phyloP scores from a whole-genome alignment of 2,888 invertebrate species.

The Tillus elongatus region DNA sequence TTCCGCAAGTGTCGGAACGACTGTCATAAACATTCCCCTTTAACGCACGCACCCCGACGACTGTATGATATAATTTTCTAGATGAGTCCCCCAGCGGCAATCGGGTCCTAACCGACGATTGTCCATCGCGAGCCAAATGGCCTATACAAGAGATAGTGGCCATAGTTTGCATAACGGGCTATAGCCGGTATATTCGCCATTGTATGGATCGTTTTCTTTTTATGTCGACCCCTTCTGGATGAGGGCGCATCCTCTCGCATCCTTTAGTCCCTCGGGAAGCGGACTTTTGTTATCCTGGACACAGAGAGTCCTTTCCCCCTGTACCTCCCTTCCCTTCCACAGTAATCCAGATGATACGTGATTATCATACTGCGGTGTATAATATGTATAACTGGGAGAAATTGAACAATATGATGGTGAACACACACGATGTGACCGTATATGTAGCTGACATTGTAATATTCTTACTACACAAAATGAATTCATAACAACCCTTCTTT shows the following conservation, averaged over 20 bases:
- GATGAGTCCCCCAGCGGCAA: constrained; percentile 35
- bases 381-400: too few relatives aligned
- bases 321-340: too few relatives aligned
- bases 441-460: too few relatives aligned
- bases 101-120: constrained; percentile 38
- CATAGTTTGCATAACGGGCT: constrained; percentile 40
- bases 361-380: constrained; percentile 32
- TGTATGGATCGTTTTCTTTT: constrained; percentile 37
- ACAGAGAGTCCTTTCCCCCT: constrained; percentile 17
- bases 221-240: constrained; percentile 33
- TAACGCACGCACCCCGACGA: constrained; percentile 30
- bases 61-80: constrained; percentile 36
- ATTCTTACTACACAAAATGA: too few relatives aligned
- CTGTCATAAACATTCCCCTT: constrained; percentile 36
- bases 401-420: too few relatives aligned
- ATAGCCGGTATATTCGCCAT: constrained; percentile 35
- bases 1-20: constrained; percentile 38
- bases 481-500: too few relatives aligned
- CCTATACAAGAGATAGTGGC: constrained; percentile 38
- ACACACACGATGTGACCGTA: too few relatives aligned
- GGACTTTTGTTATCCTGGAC: constrained; percentile 19
- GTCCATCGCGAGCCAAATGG: constrained; percentile 37
- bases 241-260: constrained; percentile 13
- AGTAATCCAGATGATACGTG: constrained; percentile 39
- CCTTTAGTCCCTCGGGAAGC: constrained; percentile 24